Evolutionary conservation across 1,140 invertebrate species (phyloP).

Genomic region (Paramacrobiotus metropolitanus): DNA sequence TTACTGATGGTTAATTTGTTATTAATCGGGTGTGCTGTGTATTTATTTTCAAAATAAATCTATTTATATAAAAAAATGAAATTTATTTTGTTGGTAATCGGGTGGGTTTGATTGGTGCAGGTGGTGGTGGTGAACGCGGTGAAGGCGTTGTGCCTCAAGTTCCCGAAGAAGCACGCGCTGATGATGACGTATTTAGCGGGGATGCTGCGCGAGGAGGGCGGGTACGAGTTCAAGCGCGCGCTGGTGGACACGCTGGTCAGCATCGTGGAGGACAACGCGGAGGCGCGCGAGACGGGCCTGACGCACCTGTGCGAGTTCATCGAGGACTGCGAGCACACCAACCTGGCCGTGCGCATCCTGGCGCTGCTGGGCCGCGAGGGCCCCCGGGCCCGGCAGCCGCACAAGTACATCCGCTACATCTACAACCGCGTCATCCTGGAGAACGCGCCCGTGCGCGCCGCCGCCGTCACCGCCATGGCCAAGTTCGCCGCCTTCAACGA

Average conservation of each 20-base stretch:
- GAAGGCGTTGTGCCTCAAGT: conserved; percentile 72
- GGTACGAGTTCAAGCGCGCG: conserved; percentile 89
- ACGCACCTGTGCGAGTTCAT: conserved; percentile 98
- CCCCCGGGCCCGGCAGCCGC: conserved; percentile 72
- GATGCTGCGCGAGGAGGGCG: conserved; percentile 91
- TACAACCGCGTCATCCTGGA: conserved; percentile 97
- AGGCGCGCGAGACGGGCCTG: conserved; percentile 79
- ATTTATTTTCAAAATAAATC: too few relatives aligned
- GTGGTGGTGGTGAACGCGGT: conserved; percentile 55
- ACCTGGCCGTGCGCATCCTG: conserved; percentile 81
- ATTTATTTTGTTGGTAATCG: too few relatives aligned
- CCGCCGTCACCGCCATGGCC: conserved; percentile 84
- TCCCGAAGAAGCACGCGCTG: conserved; percentile 81
- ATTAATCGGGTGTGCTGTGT: too few relatives aligned
- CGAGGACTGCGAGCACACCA: conserved; percentile 95
- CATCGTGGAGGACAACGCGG: conserved; percentile 86
- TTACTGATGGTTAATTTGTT: too few relatives aligned
- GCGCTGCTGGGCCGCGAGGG: conserved; percentile 93
- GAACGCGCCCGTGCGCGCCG: conserved; percentile 71
- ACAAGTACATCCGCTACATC: conserved; percentile 88
- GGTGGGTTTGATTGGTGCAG: too few relatives aligned
- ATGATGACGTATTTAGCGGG: conserved; percentile 86
- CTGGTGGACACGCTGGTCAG: conserved; percentile 95
- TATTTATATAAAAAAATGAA: too few relatives aligned
- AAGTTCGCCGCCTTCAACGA: conserved; percentile 91